Evolutionary conservation across 2,888 invertebrate genomes (phyloP).

Genomic region (Sphaerophoria taeniata): DNA sequence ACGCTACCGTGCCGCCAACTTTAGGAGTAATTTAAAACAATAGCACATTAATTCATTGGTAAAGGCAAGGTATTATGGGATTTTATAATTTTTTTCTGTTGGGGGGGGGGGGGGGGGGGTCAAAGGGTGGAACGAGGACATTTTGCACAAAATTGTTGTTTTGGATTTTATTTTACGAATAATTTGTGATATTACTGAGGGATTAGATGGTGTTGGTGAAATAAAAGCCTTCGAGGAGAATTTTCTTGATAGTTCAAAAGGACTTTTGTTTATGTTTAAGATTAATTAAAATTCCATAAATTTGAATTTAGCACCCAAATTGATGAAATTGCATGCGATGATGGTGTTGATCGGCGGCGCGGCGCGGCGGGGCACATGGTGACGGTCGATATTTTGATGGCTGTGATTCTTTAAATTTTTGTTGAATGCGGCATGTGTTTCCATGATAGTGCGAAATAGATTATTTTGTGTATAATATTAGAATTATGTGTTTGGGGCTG

Average conservation of each 20-base stretch:
- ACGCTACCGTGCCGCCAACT: not conserved
- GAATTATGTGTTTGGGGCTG: too few species aligned
- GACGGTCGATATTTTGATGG: not conserved
- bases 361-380: not conserved
- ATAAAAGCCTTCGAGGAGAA: not conserved
- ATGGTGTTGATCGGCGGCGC: not conserved
- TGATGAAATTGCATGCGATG: slow-evolving; percentile 15
- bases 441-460: too few species aligned
- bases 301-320: slow-evolving; percentile 35
- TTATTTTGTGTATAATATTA: too few species aligned
- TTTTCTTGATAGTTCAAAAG: not conserved
- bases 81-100: slow-evolving; percentile 28
- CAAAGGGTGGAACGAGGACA: not conserved
- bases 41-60: slow-evolving; percentile 46
- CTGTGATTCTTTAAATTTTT: too few species aligned
- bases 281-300: slow-evolving; percentile 73
- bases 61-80: slow-evolving; percentile 17
- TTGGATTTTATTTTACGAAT: slow-evolving; percentile 51
- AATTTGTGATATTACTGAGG: slow-evolving; percentile 64
- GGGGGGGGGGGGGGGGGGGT: not conserved
- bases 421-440: too few species aligned
- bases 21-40: slow-evolving; percentile 57
- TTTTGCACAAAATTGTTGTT: not conserved
- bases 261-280: slow-evolving; percentile 36
- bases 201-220: slow-evolving; percentile 49